Base-by-base conservation (phyloP, 2,113 vertebrate species). In the Bujurquina vittata region DNA sequence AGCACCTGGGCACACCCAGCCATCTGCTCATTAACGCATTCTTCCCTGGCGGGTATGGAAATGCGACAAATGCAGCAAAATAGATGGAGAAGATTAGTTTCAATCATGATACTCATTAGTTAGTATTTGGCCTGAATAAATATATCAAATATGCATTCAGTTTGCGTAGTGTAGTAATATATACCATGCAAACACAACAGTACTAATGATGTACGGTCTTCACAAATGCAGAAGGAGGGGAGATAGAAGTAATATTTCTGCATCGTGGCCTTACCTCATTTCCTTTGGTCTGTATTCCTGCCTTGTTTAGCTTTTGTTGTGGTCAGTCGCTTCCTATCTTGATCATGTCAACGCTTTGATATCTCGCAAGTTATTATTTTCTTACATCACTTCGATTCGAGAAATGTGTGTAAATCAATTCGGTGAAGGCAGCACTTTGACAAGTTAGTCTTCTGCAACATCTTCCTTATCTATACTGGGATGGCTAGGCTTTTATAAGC, bases 11-110 rank as follows among this genome's bases (percentile, higher is more conserved):
- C 74, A 49, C 63, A 73, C 83, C 80, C 75, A 76, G 55, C 81
- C 84, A 89, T 89, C 77, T 80, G 87, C 81, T 89, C 77, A 76
- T 86, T 81, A 90, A 52, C 76, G 77, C 49, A 58, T 23, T 89
- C 73, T 58, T 65, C 54, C 55, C 65, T 12, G 77, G 55, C 37
- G 61, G 72, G 29, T 59, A 54, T 46, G 59, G 58, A 23, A 75
- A 75, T 67, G 29, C 75, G 63, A 52, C 22, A 55, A 61, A 5
- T 61, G 40, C 31, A 31, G 54, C 52, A 33, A 65, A 65, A 78
- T 49, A 72, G 59, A 77, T 56, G 46, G 23, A 10, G 26, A 40
- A 74, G 75, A 62, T 17, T 7, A 33, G 23, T 20, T 55, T 22
- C 43, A 33, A 60, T 77, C 14, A 60, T 4, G 43, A 43, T 23